Evolutionary conservation across 2,888 invertebrate genomes (phyloP).

Genomic region (Tinea trinotella): DNA sequence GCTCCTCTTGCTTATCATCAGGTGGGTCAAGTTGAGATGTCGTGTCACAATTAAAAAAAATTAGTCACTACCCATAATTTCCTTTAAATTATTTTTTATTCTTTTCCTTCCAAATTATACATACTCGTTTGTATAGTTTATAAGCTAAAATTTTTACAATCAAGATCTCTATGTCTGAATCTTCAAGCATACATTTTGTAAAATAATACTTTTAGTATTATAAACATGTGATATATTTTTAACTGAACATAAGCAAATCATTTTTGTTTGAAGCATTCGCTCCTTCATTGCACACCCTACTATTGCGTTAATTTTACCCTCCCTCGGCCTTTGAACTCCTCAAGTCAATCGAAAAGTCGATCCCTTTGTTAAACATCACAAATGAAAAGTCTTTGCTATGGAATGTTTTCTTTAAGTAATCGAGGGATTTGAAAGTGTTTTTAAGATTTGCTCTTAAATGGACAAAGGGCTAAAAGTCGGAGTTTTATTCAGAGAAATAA

Average conservation of each 20-base stretch:
- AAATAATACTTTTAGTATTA: too few relatives aligned
- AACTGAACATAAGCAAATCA: conserved; percentile 59
- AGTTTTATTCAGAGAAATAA: conserved; percentile 30
- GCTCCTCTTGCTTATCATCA: too few relatives aligned
- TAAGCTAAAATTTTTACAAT: too few relatives aligned
- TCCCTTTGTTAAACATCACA: conserved; percentile 67
- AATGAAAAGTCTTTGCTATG: conserved; percentile 62
- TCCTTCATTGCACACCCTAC: conserved; percentile 60
- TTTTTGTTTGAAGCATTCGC: conserved; percentile 53
- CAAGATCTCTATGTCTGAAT: too few relatives aligned
- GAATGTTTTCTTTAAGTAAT: conserved; percentile 62
- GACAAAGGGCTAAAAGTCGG: conserved; percentile 37
- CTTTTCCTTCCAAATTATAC: too few relatives aligned
- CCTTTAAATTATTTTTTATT: too few relatives aligned
- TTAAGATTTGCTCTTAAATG: conserved; percentile 43
- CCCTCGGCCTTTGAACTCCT: conserved; percentile 65
- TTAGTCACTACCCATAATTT: too few relatives aligned
- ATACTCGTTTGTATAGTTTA: too few relatives aligned
- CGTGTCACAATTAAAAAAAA: too few relatives aligned
- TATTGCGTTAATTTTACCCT: conserved; percentile 54
- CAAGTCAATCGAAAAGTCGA: conserved; percentile 69
- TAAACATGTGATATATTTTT: conserved; percentile 27
- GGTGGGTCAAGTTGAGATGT: too few relatives aligned
- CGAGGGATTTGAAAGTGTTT: conserved; percentile 62
- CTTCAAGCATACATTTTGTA: too few relatives aligned